These are phyloP conservation scores for Scomberomorus guttatus DNA, from an alignment of 2,797 vertebrate species.

Conservation along the genomic window DNA sequence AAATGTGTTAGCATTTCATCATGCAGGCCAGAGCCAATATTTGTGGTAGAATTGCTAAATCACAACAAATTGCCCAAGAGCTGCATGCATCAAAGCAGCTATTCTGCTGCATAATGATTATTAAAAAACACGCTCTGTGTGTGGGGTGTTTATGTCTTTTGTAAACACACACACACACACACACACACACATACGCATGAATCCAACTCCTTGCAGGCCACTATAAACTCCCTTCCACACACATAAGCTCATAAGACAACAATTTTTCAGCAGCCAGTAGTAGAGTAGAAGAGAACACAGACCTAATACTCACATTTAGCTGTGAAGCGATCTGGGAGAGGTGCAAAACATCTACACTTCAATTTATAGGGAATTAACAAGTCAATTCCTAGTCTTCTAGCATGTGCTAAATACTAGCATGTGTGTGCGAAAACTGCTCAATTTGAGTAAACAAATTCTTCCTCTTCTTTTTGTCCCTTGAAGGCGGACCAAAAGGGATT, in stretches of 20 bases:
- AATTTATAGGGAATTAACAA: conserved; percentile 44
- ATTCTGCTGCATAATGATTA: conserved; percentile 38
- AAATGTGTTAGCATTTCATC: conserved; percentile 39
- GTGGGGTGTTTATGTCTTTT: conserved; percentile 14
- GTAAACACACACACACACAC: conserved; percentile 25
- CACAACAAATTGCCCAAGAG: conserved; percentile 39
- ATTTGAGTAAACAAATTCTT: conserved; percentile 40
- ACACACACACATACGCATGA: conserved; percentile 17
- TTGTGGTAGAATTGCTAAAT: conserved; percentile 33
- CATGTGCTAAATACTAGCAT: not conserved
- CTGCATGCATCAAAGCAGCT: conserved; percentile 37
- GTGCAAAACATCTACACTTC: conserved; percentile 35
- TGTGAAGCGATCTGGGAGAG: conserved; percentile 28
- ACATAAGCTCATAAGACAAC: not conserved
- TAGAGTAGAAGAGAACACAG: conserved; percentile 34
- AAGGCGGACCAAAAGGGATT: conserved; percentile 17
- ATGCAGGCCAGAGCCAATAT: conserved; percentile 33
- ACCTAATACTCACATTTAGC: conserved; percentile 45
- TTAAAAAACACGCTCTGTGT: conserved; percentile 18
- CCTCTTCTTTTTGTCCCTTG: conserved; percentile 10
- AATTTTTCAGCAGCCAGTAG: conserved; percentile 28
- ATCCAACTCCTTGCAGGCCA: conserved; percentile 13
- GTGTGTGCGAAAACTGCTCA: conserved; percentile 15
- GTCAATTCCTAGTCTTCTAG: conserved; percentile 5
- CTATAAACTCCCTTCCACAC: not conserved